Conservation (phyloP, 2,888 invertebrate species). For the Carabus problematicus region DNA sequence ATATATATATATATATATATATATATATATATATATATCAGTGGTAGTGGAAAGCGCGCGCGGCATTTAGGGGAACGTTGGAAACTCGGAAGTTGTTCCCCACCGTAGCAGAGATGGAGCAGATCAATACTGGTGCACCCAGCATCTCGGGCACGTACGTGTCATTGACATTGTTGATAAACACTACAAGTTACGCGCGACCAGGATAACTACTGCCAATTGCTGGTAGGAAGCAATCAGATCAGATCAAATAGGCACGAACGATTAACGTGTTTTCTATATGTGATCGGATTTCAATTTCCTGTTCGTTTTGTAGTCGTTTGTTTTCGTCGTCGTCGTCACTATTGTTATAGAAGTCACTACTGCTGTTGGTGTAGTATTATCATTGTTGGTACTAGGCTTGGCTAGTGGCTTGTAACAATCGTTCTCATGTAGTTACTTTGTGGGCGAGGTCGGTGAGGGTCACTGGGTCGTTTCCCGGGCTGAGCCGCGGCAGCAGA, state of each 20-base stretch:
- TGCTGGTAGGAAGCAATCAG: too few species aligned
- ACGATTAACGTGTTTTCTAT: neutral
- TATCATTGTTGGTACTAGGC: too few species aligned
- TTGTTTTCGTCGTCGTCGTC: neutral
- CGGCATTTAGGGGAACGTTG: constrained; percentile 42
- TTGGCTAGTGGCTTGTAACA: too few species aligned
- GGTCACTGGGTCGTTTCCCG: constrained; percentile 62
- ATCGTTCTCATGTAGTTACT: constrained; percentile 8
- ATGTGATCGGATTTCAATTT: neutral
- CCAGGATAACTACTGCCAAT: too few species aligned
- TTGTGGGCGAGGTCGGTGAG: constrained; percentile 57
- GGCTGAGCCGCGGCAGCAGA: constrained; percentile 52
- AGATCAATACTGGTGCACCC: constrained; percentile 37
- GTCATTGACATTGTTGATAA: constrained; percentile 28
- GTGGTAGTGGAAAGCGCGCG: constrained; percentile 9
- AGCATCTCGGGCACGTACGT: constrained; percentile 15
- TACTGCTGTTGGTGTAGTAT: too few species aligned
- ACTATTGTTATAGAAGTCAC: too few species aligned
- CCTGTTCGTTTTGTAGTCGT: neutral
- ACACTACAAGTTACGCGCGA: neutral
- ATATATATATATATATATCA: neutral
- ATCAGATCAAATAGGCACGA: too few species aligned
- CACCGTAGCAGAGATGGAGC: constrained; percentile 3
- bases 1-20: neutral
- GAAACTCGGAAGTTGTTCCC: constrained; percentile 38